A percentile compares a stretch with the other conserved stretches of the same genome.
Evolutionary conservation across 1,140 invertebrate species (phyloP).

Genomic region (Rhynchophorus ferrugineus): DNA sequence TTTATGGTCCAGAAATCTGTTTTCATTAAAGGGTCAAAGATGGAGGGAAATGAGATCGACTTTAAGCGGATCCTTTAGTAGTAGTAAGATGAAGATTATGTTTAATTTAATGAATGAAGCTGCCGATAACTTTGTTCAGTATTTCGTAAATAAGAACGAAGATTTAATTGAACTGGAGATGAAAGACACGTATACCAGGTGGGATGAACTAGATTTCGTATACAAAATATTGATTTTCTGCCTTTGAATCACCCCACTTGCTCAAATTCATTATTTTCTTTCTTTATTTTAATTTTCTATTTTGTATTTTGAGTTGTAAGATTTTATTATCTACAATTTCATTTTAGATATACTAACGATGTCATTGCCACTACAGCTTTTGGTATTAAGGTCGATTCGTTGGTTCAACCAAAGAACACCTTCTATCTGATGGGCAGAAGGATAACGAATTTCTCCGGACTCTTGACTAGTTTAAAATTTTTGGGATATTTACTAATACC

Average conservation of each 20-base stretch:
- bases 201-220: too few species aligned
- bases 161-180: slow-evolving; percentile 24
- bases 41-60: slow-evolving; percentile 40
- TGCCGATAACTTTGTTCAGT: slow-evolving; percentile 30
- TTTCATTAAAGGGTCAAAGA: slow-evolving; percentile 44
- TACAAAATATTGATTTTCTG: too few species aligned
- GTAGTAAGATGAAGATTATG: slow-evolving; percentile 40
- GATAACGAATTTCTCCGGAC: slow-evolving; percentile 24
- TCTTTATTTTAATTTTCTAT: too few species aligned
- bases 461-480: slow-evolving; percentile 1
- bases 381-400: slow-evolving; percentile 37
- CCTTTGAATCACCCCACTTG: too few species aligned
- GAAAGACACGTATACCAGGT: slow-evolving; percentile 24
- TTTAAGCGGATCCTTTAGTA: slow-evolving; percentile 40
- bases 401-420: slow-evolving; percentile 43
- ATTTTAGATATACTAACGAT: slow-evolving; percentile 36
- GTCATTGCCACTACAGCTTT: slow-evolving; percentile 39
- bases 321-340: too few species aligned
- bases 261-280: too few species aligned
- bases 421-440: slow-evolving; percentile 44
- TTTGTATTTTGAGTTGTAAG: too few species aligned
- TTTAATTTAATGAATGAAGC: slow-evolving; percentile 35
- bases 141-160: slow-evolving; percentile 28
- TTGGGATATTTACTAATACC: slow-evolving; percentile 10
- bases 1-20: slow-evolving; percentile 46